A percentile compares a stretch with the other conserved stretches of the same genome.
These are phyloP conservation scores for Brachyhypopomus occidentalis DNA, from an alignment of 2,113 vertebrate genomes.

Conservation along the genomic window DNA sequence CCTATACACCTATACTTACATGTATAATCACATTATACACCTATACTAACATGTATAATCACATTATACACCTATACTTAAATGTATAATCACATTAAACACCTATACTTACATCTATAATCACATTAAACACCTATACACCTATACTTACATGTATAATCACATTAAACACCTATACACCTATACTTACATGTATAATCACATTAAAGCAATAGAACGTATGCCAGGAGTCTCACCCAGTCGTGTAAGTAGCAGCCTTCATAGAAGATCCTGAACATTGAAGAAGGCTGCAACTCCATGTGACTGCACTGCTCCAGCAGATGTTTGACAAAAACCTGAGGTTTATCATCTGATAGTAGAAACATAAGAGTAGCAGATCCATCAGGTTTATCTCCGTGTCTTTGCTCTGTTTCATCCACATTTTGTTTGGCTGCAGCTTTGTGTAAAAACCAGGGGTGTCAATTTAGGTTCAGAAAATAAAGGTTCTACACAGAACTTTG, in stretches of 20 bases:
- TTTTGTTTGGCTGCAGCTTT: not conserved
- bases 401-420: not conserved
- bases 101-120: too few relatives aligned
- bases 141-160: not conserved
- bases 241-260: not conserved
- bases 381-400: not conserved
- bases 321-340: not conserved
- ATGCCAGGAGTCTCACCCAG: constrained; percentile 11
- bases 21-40: too few relatives aligned
- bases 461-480: too few relatives aligned
- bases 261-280: constrained; percentile 21
- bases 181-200: not conserved
- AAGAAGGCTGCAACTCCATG: not conserved
- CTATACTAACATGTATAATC: too few relatives aligned
- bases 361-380: not conserved
- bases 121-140: too few relatives aligned
- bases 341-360: not conserved
- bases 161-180: not conserved
- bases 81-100: too few relatives aligned
- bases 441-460: too few relatives aligned
- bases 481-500: too few relatives aligned
- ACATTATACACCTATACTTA: too few relatives aligned
- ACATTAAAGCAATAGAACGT: not conserved
- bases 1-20: too few relatives aligned
- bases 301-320: constrained; percentile 23